A percentile compares a stretch with the other conserved stretches of the same genome.
Conservation (phyloP, 2,888 invertebrate genomes). For the Euclidia mi region DNA sequence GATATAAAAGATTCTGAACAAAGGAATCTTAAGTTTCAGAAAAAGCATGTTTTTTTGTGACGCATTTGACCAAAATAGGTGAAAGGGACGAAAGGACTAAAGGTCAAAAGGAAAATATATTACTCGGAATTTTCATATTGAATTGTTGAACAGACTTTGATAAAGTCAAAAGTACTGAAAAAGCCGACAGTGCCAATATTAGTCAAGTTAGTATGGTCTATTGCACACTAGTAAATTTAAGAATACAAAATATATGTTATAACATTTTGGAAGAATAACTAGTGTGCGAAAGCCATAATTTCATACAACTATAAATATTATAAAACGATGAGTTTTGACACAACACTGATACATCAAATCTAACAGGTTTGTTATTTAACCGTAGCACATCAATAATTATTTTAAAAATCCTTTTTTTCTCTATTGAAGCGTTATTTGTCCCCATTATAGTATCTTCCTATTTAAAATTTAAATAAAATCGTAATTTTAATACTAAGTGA, state of each 20-base stretch:
- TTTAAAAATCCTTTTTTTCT: slow-evolving; percentile 83
- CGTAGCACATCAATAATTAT: slow-evolving; percentile 86
- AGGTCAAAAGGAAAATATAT: neutral
- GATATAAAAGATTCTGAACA: too few species aligned
- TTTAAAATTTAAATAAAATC: slow-evolving; percentile 67
- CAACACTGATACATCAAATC: slow-evolving; percentile 87
- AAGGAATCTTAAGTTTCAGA: too few species aligned
- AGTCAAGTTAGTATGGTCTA: slow-evolving; percentile 54
- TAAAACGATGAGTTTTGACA: slow-evolving; percentile 68
- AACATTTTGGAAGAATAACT: neutral
- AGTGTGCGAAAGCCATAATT: slow-evolving; percentile 14
- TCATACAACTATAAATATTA: slow-evolving; percentile 52
- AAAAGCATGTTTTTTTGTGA: too few species aligned
- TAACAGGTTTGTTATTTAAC: slow-evolving; percentile 82
- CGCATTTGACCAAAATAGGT: neutral
- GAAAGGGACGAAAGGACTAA: neutral
- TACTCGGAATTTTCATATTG: neutral
- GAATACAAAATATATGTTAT: neutral
- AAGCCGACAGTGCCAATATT: slow-evolving; percentile 49
- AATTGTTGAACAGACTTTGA: slow-evolving; percentile 18
- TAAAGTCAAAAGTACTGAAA: slow-evolving; percentile 35
- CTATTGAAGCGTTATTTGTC: slow-evolving; percentile 90
- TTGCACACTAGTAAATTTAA: slow-evolving; percentile 8
- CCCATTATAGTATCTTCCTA: slow-evolving; percentile 88
- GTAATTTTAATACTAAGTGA: slow-evolving; percentile 48